Evolutionary conservation across 92 coral and sea anemone genomes (phyloP).

Genomic region (Porites rus): DNA sequence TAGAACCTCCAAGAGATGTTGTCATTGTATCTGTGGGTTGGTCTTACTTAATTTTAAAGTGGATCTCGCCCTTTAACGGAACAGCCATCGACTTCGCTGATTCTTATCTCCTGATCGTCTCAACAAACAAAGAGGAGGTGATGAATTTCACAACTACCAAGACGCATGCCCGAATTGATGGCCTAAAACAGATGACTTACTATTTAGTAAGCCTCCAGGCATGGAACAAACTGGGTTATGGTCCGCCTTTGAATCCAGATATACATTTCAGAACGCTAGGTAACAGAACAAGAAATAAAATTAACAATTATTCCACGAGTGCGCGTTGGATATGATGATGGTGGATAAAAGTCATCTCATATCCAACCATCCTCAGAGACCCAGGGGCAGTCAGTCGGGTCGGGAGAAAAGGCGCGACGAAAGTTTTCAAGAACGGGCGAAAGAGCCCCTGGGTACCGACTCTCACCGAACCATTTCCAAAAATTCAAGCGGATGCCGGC

Average conservation of each 20-base stretch:
- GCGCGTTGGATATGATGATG: too few relatives aligned
- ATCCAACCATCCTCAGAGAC: too few relatives aligned
- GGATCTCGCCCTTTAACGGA: slow-evolving; percentile 73
- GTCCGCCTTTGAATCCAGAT: slow-evolving; percentile 57
- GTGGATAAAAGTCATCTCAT: too few relatives aligned
- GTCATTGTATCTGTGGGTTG: slow-evolving; percentile 63
- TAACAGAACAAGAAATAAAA: not conserved
- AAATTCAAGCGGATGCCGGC: too few relatives aligned
- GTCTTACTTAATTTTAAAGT: slow-evolving; percentile 66
- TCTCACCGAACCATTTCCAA: too few relatives aligned
- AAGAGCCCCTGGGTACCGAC: too few relatives aligned
- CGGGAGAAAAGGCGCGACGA: too few relatives aligned
- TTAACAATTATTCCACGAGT: too few relatives aligned
- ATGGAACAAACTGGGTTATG: slow-evolving; percentile 60
- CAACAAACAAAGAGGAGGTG: slow-evolving; percentile 25
- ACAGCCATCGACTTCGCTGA: slow-evolving; percentile 53
- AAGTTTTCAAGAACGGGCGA: too few relatives aligned
- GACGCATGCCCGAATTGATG: slow-evolving; percentile 54
- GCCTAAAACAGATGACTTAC: slow-evolving; percentile 66
- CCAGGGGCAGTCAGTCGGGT: too few relatives aligned
- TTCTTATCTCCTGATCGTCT: slow-evolving; percentile 39
- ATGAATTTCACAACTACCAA: slow-evolving; percentile 14
- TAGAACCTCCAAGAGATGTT: slow-evolving; percentile 62
- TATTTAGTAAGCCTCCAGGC: slow-evolving; percentile 66
- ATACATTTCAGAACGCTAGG: slow-evolving; percentile 67